A percentile compares a stretch with the other conserved stretches of the same genome.
Evolutionary conservation across 2,888 invertebrate genomes (phyloP).

Genomic region (Meteorus colon): DNA sequence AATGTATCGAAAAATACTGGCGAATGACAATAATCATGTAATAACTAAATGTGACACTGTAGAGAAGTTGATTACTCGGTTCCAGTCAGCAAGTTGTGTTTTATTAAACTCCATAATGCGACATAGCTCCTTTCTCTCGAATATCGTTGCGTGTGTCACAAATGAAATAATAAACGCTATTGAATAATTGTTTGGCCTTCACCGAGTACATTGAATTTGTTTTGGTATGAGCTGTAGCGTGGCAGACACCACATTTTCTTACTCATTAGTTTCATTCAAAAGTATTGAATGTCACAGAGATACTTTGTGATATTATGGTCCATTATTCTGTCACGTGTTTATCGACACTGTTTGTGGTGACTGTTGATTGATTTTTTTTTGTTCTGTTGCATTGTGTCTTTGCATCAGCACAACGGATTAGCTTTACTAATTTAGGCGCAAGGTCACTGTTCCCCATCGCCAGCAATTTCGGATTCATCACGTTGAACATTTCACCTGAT

Average conservation of each 20-base stretch:
- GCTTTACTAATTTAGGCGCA: conserved; percentile 73
- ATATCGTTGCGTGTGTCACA: conserved; percentile 32
- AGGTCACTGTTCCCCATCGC: conserved; percentile 75
- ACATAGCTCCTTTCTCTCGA: not conserved
- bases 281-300: not conserved
- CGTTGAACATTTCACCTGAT: conserved; percentile 74
- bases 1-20: not conserved
- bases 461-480: conserved; percentile 77
- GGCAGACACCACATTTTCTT: too few species aligned
- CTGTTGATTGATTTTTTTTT: not conserved
- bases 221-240: not conserved
- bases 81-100: not conserved
- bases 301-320: not conserved
- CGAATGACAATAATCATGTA: not conserved
- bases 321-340: conserved; percentile 5
- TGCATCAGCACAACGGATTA: conserved; percentile 75
- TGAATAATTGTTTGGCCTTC: conserved; percentile 15
- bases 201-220: not conserved
- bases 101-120: not conserved
- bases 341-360: not conserved
- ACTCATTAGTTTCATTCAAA: not conserved
- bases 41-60: not conserved
- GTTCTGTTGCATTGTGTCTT: conserved; percentile 58
- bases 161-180: conserved; percentile 38
- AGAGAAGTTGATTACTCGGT: not conserved